Conservation (phyloP, 2,888 invertebrate species). For the Luffia ferchaultella region DNA sequence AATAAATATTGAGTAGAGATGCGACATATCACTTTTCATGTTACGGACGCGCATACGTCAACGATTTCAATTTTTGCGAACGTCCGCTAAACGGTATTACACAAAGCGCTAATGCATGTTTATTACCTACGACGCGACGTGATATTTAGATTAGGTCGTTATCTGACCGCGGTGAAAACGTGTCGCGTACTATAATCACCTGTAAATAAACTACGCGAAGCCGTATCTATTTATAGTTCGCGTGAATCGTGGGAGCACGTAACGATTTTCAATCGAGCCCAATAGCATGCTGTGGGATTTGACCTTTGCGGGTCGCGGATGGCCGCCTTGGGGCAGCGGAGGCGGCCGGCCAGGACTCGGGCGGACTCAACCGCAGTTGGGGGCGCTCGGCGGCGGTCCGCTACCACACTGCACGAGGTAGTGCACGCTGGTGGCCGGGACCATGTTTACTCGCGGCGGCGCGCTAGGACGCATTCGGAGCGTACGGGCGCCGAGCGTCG, state of each 20-base stretch:
- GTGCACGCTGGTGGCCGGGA: no score
- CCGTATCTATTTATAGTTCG: neutral
- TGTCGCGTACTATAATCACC: conserved; percentile 3
- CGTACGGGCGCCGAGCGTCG: conserved; percentile 62
- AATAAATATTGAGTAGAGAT: no score
- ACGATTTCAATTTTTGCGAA: neutral
- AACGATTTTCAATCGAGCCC: conserved; percentile 23
- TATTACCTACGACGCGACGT: conserved; percentile 30
- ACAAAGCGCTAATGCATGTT: conserved; percentile 43
- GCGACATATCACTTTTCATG: no score
- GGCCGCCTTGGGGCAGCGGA: conserved; percentile 22
- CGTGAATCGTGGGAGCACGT: neutral
- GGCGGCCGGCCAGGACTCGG: conserved; percentile 12
- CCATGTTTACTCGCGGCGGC: no score
- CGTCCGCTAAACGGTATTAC: conserved; percentile 2
- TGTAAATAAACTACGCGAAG: conserved; percentile 3
- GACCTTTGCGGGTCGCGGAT: conserved; percentile 13
- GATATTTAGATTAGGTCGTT: conserved; percentile 56
- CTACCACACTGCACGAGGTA: conserved; percentile 27
- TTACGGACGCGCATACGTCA: no score
- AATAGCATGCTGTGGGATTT: conserved; percentile 30
- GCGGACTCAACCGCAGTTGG: conserved; percentile 19
- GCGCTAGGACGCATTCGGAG: conserved; percentile 27
- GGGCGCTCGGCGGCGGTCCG: conserved; percentile 51
- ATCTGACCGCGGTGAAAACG: conserved; percentile 26